Base-by-base conservation (phyloP, 2,888 invertebrate species). In the Argynnis bischoffii region DNA sequence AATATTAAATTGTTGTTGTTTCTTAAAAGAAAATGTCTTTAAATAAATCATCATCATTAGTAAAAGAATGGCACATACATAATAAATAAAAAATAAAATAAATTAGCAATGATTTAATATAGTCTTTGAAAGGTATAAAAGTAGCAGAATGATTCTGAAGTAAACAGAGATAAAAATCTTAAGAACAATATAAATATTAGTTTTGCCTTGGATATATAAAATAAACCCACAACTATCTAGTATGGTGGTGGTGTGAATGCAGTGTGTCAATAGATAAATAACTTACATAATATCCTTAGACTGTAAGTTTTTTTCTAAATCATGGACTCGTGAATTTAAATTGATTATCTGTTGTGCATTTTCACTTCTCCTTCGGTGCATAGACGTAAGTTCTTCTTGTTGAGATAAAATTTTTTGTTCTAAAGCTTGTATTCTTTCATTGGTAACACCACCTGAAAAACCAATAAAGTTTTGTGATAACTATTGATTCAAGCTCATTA, bases 301-400 rank as follows among this genome's bases (percentile, higher is more conserved):
- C 63, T 94, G 93, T 69, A 98, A 84, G 73, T 95, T 93, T 81
- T 96, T 97, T 76, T 97, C 97, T 79, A 96, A 95, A 75, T 98
- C 97, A 84, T 98, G 97, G 54, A 98, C 93, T 87, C 95, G 95
- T 74, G 95, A 94, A 90, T 97, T 98, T 50, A 99, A 93, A 86
- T 97, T 98, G 71, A 99, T 97, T 74, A 99, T 97, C 91, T 98
- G 96, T 84, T 99, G 98, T 3, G 98, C 94, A 90, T 98, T 98
- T 93, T 99, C 98, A 55, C 98, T 98, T 85, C 97, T 95, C 67
- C 97, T 94, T 77, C 97, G 94, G 81, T 98, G 98, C 67, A 99
- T 87, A 67, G 97, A 97, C 0, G 98, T 98, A 48, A 99, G 90
- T 84, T 99, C 99, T 88, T 99, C 99, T 83, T 99, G 98, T 81